Evolutionary conservation across 1,140 invertebrate species (phyloP).

Genomic region (Trichoplusia ni): DNA sequence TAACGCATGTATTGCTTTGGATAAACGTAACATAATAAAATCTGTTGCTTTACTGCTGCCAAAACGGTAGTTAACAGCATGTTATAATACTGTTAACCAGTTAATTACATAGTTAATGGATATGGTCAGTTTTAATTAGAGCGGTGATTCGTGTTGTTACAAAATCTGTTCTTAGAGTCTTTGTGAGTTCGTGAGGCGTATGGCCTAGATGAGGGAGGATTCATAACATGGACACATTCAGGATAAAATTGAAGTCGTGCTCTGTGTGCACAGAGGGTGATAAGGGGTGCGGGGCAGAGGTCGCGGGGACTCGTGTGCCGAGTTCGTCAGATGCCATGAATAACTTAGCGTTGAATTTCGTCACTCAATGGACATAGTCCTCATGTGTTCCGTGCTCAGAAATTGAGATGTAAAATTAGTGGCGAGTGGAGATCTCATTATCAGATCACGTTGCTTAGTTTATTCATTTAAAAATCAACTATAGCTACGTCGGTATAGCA

Average conservation of each 20-base stretch:
- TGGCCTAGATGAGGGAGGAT: conserved; percentile 33
- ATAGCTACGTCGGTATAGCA: too few relatives aligned
- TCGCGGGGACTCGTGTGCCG: conserved; percentile 30
- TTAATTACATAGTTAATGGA: conserved; percentile 10
- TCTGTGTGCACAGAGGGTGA: conserved; percentile 58
- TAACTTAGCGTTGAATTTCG: conserved; percentile 60
- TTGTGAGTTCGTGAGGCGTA: background rate
- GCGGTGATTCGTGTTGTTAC: background rate
- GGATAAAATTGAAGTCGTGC: conserved; percentile 54
- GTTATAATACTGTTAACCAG: conserved; percentile 22
- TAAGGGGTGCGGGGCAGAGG: conserved; percentile 42
- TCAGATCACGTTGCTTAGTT: too few relatives aligned
- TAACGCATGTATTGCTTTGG: conserved; percentile 1
- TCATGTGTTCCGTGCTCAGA: background rate
- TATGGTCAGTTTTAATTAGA: conserved; percentile 9
- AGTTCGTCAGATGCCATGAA: conserved; percentile 60
- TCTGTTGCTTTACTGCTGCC: background rate
- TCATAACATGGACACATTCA: conserved; percentile 44
- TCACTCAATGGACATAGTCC: conserved; percentile 52
- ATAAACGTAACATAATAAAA: background rate
- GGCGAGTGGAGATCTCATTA: too few relatives aligned
- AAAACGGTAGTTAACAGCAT: conserved; percentile 10
- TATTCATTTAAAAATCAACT: too few relatives aligned
- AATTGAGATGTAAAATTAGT: background rate
- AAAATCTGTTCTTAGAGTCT: background rate